phyloP scores from a whole-genome alignment of 2,797 vertebrate species.

The Tympanoctomys barrerae region DNA sequence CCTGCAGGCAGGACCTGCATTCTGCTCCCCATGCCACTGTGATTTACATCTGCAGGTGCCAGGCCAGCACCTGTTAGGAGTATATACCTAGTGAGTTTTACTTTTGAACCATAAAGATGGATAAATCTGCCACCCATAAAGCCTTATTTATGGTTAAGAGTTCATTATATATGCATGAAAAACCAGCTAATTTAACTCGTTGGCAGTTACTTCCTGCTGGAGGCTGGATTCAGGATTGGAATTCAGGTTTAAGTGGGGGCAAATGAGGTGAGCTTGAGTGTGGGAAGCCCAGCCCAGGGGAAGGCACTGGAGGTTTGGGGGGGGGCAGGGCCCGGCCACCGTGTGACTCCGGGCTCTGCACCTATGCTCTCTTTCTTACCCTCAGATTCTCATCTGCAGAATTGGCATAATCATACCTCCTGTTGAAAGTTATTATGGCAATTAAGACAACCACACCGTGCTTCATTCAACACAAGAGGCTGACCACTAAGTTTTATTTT shows the following conservation, averaged over 20 bases:
- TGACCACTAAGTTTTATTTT: constrained; percentile 28
- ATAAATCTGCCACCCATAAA: constrained; percentile 77
- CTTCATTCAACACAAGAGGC: constrained; percentile 8
- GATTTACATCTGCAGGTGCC: constrained; percentile 81
- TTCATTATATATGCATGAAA: constrained; percentile 70
- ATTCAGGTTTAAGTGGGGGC: constrained; percentile 19
- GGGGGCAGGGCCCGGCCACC: not conserved
- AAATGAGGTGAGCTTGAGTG: not conserved
- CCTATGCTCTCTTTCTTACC: not conserved
- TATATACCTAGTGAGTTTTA: constrained; percentile 54
- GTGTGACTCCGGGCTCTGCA: not conserved
- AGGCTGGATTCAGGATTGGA: constrained; percentile 58
- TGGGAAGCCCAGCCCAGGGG: not conserved
- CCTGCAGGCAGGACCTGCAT: not conserved
- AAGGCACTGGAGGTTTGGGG: not conserved
- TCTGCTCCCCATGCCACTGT: not conserved
- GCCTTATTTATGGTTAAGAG: constrained; percentile 71
- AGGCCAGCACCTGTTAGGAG: constrained; percentile 79
- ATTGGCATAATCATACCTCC: not conserved
- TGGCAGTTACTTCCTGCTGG: constrained; percentile 59
- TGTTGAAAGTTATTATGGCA: not conserved
- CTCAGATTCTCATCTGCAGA: constrained; percentile 28
- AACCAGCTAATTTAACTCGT: constrained; percentile 75
- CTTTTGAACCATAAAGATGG: constrained; percentile 74
- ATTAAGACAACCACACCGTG: not conserved